A percentile compares a stretch with the other conserved stretches of the same genome.
Conservation (phyloP, 2,888 invertebrate genomes). For the Tetragonisca angustula region DNA sequence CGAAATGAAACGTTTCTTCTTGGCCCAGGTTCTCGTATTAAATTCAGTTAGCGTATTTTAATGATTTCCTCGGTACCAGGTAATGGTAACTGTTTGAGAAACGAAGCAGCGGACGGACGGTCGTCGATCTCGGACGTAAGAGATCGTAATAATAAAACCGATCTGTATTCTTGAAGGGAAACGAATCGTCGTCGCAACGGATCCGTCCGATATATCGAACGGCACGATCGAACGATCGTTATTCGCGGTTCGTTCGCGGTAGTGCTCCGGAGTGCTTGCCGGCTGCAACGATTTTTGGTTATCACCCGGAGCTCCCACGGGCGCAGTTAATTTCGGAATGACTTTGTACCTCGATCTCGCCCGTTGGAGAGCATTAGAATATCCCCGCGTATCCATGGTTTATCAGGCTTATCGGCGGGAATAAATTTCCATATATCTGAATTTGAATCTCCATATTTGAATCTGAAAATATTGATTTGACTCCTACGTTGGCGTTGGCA, state of each 20-base stretch:
- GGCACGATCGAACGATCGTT: neutral
- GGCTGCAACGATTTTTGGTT: conserved; percentile 64
- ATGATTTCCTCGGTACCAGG: neutral
- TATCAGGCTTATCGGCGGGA: conserved; percentile 74
- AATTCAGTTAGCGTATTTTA: conserved; percentile 31
- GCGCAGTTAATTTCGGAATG: conserved; percentile 68
- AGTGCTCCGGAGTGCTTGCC: neutral
- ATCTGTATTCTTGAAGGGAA: conserved; percentile 18
- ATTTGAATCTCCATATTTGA: conserved; percentile 74
- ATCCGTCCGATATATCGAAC: conserved; percentile 8
- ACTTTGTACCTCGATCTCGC: conserved; percentile 69
- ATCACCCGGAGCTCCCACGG: conserved; percentile 55
- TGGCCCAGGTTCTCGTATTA: neutral
- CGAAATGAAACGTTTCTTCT: conserved; percentile 10
- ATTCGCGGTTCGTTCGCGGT: conserved; percentile 42
- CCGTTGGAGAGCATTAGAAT: conserved; percentile 68
- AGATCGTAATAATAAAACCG: conserved; percentile 20
- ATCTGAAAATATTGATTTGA: conserved; percentile 75
- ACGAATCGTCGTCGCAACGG: neutral
- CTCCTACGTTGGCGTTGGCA: conserved; percentile 46
- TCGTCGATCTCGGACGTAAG: conserved; percentile 11
- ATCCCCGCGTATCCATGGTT: conserved; percentile 70
- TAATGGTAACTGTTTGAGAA: conserved; percentile 16
- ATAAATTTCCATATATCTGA: conserved; percentile 76
- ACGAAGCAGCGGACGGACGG: neutral